Evolutionary conservation across 2,113 vertebrate genomes (phyloP), one percentile per base, ranked within the genome.

Genomic region (Cololabis saira): DNA sequence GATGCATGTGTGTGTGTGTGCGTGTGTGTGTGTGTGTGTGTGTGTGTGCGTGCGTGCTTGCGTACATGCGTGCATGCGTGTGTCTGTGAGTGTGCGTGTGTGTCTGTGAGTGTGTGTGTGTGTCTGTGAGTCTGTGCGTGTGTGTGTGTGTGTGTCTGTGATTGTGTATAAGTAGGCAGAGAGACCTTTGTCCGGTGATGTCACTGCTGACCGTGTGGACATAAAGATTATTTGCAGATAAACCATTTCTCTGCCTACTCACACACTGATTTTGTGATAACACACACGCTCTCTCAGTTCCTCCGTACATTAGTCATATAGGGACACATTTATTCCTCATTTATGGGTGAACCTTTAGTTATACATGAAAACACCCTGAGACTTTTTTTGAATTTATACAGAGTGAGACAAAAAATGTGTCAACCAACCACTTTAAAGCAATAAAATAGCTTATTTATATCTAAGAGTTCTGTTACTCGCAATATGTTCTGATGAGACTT

Each of bases 181-280:
- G 58, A 61, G 86, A 84, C 83, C 86, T 88, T 84, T 86, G 83
- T 76, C 57, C 74, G 40, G 55, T 84, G 84, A 88, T 88, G 83
- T 88, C 81, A 88, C 70, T 69, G 84, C 71, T 70, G 76, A 71
- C 81, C 12, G 62, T 84, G 78, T 80, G 76, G 81, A 82, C 79
- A 76, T 81, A 66, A 67, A 84, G 83, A 88, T 87, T 74, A 84
- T 43, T 69, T 71, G 63, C 68, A 65, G 83, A 88, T 88, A 83
- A 85, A 78, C 15, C 74, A 56, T 83, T n/a, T n/a, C 30, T 19
- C 63, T 47, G 40, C 56, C 52, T 54, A 62, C 44, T 41, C 64
- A 74, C 58, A 59, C 79, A 56, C 58, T 37, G 33, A 37, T 37
- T 3, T 9, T 9, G 33, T 9, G 33, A 37, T 37, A 37, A 49